Evolutionary conservation across 1,140 invertebrate species (phyloP).

Genomic region (Drosophila tani): DNA sequence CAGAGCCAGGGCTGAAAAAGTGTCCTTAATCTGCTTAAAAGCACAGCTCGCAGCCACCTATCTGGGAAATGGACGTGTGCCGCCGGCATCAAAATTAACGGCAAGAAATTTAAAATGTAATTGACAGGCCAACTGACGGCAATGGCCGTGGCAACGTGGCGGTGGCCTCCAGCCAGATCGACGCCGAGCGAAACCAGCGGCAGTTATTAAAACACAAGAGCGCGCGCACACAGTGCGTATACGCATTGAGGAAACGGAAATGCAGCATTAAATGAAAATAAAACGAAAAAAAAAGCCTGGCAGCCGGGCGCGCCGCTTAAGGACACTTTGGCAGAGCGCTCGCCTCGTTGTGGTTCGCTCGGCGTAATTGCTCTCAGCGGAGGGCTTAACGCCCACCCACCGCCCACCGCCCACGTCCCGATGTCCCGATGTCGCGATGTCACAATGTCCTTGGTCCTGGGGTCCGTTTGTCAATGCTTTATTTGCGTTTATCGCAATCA

Average conservation of each 20-base stretch:
- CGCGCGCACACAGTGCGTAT: constrained; percentile 56
- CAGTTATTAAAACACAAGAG: constrained; percentile 75
- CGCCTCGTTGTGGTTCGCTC: constrained; percentile 52
- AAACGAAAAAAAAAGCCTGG: constrained; percentile 29
- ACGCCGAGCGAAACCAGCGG: constrained; percentile 25
- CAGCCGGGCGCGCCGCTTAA: constrained; percentile 33
- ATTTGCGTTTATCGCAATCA: constrained; percentile 77
- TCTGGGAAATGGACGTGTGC: constrained; percentile 31
- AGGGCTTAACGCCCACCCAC: constrained; percentile 54
- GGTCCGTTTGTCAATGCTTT: constrained; percentile 72
- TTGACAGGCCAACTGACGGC: constrained; percentile 76
- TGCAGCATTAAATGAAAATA: constrained; percentile 80
- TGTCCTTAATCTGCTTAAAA: constrained; percentile 80
- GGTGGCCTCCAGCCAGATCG: constrained; percentile 36
- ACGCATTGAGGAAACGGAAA: constrained; percentile 71
- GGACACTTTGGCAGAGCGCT: constrained; percentile 52
- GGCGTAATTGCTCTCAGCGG: constrained; percentile 75
- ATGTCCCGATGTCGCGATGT: neutral
- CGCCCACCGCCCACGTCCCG: neutral
- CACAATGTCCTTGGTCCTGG: constrained; percentile 27
- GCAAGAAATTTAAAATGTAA: constrained; percentile 81
- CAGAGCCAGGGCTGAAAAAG: constrained; percentile 36
- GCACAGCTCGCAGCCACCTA: constrained; percentile 37
- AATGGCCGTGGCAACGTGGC: constrained; percentile 24
- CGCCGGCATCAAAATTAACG: constrained; percentile 76